Base-by-base conservation (phyloP, 1,140 invertebrate species). In the Drosophila dunni region DNA sequence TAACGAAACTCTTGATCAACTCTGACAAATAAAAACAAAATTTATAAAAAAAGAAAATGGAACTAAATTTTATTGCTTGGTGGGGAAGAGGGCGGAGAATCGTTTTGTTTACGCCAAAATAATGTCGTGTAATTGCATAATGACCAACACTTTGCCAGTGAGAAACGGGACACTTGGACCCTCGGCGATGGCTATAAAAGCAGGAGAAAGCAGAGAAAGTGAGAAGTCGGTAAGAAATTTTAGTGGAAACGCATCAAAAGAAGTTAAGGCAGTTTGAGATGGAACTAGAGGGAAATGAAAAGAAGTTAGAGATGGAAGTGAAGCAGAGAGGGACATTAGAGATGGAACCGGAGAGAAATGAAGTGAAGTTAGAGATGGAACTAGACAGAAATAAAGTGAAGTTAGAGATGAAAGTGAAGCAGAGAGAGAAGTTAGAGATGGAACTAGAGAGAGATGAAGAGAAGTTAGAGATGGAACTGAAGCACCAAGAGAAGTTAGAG, bases 11-110 rank as follows among this genome's bases (percentile, higher is more conserved):
- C 45, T 38, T 15, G 45, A 50, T 63, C 34, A 63, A 63, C 3
- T 54, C 34, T 56, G 53, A 56, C 10, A 56, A 56, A 40, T 40
- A 56, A 56, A 56, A 36, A 38, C 34, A 13, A 56, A 56, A 56
- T 56, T 56, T 56, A 15, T 38, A 56, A 20, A 56, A 56, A 38
- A 56, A 56, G 17, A 13, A 11, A 7, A 1, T 38, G 17, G 17
- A 3, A 3, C 13, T 36, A 24, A 11, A 3, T 7, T 34, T 15
- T 4, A 24, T 2, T 57, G 36, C 4, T n/a, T 40, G 38, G 11
- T n/a, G n/a, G 38, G 38, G 10, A 2, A 40, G 38, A 11, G 10
- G 9, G 38, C 0, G 24, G 24, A 5, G 3, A 29, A 29, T 3
- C 4, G 24, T 29, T 29, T 42, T 42, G 40, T 42, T 42, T 42